Percentiles rank a stretch among this genome's conserved stretches.
Evolutionary conservation across 2,113 vertebrate genomes (phyloP).

Genomic region (Todiramphus saurophagus): DNA sequence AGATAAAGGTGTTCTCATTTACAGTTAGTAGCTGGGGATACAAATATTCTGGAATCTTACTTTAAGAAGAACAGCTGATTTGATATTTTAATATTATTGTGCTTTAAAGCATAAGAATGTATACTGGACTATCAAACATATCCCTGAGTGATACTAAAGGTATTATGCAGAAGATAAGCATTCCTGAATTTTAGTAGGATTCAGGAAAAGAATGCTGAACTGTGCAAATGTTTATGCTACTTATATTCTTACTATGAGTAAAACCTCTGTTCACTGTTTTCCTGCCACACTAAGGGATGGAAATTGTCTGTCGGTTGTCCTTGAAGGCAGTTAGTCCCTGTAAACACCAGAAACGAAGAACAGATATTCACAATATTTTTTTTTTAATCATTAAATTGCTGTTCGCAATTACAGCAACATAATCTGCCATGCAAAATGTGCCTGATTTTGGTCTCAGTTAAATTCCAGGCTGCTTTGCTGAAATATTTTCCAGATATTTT

Average conservation of each 20-base stretch:
- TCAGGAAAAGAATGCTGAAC: not conserved
- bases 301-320: not conserved
- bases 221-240: not conserved
- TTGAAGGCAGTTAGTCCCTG: not conserved
- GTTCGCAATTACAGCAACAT: not conserved
- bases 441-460: not conserved
- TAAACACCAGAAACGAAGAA: not conserved
- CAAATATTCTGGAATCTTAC: not conserved
- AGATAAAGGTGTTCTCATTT: not conserved
- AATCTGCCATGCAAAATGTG: not conserved
- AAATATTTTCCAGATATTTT: conserved; percentile 20
- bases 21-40: not conserved
- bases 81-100: not conserved
- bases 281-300: not conserved
- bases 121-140: not conserved
- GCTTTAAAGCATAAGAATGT: not conserved
- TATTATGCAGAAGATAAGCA: not conserved
- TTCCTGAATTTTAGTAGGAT: not conserved
- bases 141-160: not conserved
- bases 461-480: conserved; percentile 1
- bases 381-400: conserved; percentile 5
- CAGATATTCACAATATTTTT: not conserved
- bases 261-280: not conserved
- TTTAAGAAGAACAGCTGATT: not conserved
- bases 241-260: not conserved